Base-by-base conservation (phyloP, 2,888 invertebrate genomes). In the Drosophila atripex region DNA sequence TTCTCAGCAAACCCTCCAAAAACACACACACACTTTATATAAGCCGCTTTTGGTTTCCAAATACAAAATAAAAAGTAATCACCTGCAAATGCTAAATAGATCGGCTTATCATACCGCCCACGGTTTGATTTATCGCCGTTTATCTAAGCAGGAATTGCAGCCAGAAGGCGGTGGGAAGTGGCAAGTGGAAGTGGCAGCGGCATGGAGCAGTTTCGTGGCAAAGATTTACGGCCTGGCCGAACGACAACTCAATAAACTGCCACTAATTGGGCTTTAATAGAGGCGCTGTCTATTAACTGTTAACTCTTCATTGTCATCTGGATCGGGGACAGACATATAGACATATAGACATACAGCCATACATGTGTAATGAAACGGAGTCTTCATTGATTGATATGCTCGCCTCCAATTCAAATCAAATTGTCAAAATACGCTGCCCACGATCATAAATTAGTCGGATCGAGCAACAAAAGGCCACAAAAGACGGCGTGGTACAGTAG, bases 221-320 rank as follows among this genome's bases (percentile, higher is more conserved):
- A 64, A 78, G 83, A 79, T 79, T 85, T 85, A 79, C 79, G 30
- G 46, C 57, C 50, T 23, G 25, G 41, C 50, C 28, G 47, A 60
- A 41, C 60, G 78, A 71, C 71, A 78, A 65, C 47, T 82, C 61
- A 65, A 78, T 86, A 80, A 76, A 50, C 56, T 47, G 73, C 57
- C 68, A 60, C 79, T 87, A 82, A 80, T 80, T 82, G 69, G 71
- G 69, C 60, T 70, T 87, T 80, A 76, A 80, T 87, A 78, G 87
- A 73, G 53, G 32, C 28, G 52, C 47, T 49, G 8, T 47, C 14
- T 54, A 53, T 4, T 25, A 53, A 38, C 49, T 57, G 61, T 58
- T 56, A 60, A 74, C 70, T 70, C 54, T 71, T 71, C 53, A 38
- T 66, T 66, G 71, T 58, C 53, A 78, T 56, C 76, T 76, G 74